These are phyloP conservation scores for Ceratoteleas bidentatus DNA, from an alignment of 1,140 invertebrate genomes.

Conservation along the genomic window DNA sequence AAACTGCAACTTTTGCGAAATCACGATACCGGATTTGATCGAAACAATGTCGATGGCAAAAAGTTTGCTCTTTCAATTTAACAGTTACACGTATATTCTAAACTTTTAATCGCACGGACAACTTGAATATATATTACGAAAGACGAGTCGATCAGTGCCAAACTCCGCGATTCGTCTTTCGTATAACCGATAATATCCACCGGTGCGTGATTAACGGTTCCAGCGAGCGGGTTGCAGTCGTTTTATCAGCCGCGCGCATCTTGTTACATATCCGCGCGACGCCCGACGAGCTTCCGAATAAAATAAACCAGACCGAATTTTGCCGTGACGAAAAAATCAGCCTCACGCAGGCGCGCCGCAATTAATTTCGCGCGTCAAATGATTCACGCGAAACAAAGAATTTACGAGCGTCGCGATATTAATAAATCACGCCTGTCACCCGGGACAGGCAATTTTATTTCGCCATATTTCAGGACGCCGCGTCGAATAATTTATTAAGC, in stretches of 20 bases:
- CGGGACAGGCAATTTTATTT: conserved; percentile 46
- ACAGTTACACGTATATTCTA: no score
- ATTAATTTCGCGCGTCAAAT: conserved; percentile 31
- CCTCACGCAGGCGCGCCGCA: no score
- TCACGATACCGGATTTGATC: no score
- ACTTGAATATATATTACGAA: neutral
- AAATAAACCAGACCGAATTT: no score
- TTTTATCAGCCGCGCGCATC: conserved; percentile 6
- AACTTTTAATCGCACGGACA: neutral
- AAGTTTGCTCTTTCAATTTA: no score
- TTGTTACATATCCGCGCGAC: conserved; percentile 10
- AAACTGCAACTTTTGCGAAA: no score
- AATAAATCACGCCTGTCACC: conserved; percentile 39
- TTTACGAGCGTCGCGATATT: conserved; percentile 22
- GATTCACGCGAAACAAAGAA: conserved; percentile 33
- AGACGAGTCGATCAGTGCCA: neutral
- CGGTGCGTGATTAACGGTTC: neutral
- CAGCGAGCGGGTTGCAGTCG: neutral
- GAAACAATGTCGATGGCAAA: no score
- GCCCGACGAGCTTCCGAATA: neutral
- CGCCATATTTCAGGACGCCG: conserved; percentile 8
- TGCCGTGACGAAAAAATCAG: conserved; percentile 1
- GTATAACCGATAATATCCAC: neutral
- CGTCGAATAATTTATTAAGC: conserved; percentile 45
- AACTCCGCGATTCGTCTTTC: neutral